Conservation (phyloP, 2,888 invertebrate species). For the Taenaris catops region DNA sequence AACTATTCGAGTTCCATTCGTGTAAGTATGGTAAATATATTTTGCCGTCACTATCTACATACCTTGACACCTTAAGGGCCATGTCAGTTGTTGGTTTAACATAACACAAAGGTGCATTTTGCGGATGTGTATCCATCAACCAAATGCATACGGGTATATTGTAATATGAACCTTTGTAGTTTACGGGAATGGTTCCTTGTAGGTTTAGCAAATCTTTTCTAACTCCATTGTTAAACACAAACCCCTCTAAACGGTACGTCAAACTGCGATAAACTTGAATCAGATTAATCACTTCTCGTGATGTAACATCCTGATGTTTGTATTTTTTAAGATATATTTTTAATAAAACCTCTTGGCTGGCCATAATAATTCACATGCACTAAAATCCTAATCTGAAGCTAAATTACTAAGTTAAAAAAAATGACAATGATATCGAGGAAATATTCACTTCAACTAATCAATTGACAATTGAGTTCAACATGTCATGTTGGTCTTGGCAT, state of each 20-base stretch:
- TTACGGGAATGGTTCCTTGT: constrained; percentile 95
- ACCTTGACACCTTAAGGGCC: constrained; percentile 96
- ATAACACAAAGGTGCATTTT: constrained; percentile 96
- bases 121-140: constrained; percentile 98
- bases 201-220: constrained; percentile 90
- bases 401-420: too few relatives aligned
- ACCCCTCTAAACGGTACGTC: constrained; percentile 66
- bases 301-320: constrained; percentile 64
- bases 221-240: constrained; percentile 93
- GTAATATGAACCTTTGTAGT: constrained; percentile 92
- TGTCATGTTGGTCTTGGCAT: too few relatives aligned
- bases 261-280: constrained; percentile 67
- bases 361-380: constrained; percentile 40
- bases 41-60: constrained; percentile 97
- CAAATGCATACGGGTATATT: constrained; percentile 98
- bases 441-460: too few relatives aligned
- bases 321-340: constrained; percentile 66
- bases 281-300: constrained; percentile 64
- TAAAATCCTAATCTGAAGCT: too few relatives aligned
- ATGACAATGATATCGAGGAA: too few relatives aligned
- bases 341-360: constrained; percentile 60
- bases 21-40: constrained; percentile 98
- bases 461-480: too few relatives aligned
- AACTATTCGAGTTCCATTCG: constrained; percentile 92
- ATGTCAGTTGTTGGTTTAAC: constrained; percentile 97